These are phyloP conservation scores for Amorpha juglandis DNA, from an alignment of 2,888 invertebrate genomes.

Conservation along the genomic window DNA sequence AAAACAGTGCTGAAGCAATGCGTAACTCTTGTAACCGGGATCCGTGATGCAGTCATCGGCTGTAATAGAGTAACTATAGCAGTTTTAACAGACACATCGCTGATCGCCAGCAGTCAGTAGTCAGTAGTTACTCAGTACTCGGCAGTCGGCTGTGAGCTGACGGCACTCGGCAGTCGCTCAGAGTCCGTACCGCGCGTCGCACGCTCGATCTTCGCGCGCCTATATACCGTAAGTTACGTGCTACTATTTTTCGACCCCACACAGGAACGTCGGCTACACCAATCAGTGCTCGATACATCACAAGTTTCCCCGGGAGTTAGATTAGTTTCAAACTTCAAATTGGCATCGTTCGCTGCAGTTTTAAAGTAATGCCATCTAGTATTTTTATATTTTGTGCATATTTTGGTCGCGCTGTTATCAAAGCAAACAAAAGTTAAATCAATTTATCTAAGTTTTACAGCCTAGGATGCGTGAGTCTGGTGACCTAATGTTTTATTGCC, in stretches of 20 bases:
- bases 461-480: conserved; percentile 36
- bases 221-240: conserved; percentile 28
- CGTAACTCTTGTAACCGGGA: conserved; percentile 2
- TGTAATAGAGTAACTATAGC: conserved; percentile 1
- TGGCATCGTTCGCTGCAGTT: conserved; percentile 17
- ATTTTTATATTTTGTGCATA: conserved; percentile 41
- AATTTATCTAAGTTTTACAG: conserved; percentile 49
- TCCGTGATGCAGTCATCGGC: conserved; percentile 28
- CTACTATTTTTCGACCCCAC: conserved; percentile 27
- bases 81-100: neutral
- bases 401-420: conserved; percentile 57
- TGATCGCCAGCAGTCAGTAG: neutral
- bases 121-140: neutral
- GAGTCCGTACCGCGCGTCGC: conserved; percentile 27
- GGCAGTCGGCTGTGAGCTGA: neutral
- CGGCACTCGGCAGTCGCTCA: conserved; percentile 23
- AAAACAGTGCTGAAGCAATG: conserved; percentile 4
- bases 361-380: neutral
- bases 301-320: conserved; percentile 15
- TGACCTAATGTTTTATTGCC: neutral
- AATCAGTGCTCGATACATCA: conserved; percentile 27
- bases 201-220: conserved; percentile 27
- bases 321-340: conserved; percentile 26
- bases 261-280: conserved; percentile 25
- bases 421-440: conserved; percentile 60